Evolutionary conservation across 2,797 vertebrate genomes (phyloP).

Genomic region (Zenarchopterus dispar): DNA sequence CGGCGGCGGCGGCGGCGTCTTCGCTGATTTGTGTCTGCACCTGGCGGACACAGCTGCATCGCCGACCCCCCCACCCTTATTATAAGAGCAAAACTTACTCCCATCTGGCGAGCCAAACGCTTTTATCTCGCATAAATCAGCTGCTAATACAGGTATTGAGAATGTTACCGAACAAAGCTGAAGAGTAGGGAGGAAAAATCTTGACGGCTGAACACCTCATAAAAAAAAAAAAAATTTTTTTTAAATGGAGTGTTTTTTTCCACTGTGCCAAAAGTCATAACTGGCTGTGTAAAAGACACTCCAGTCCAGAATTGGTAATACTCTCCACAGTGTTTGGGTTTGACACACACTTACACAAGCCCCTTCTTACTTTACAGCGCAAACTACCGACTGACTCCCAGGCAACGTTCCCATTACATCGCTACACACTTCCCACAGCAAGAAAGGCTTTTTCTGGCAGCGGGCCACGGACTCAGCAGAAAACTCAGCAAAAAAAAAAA

Average conservation of each 20-base stretch:
- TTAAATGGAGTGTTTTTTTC: conserved; percentile 31
- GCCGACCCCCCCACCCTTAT: no score
- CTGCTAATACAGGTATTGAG: conserved; percentile 31
- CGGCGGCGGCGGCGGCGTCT: conserved; percentile 4
- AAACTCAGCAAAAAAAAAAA: conserved; percentile 44
- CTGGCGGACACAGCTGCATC: conserved; percentile 21
- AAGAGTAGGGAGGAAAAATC: conserved; percentile 27
- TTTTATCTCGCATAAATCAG: conserved; percentile 29
- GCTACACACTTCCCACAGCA: conserved; percentile 67
- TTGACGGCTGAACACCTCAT: conserved; percentile 37
- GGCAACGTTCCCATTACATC: conserved; percentile 70
- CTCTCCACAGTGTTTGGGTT: conserved; percentile 37
- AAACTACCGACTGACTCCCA: conserved; percentile 56
- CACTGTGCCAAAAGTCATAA: conserved; percentile 41
- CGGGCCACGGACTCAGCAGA: conserved; percentile 43
- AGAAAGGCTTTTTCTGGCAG: conserved; percentile 59
- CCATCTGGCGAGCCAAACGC: conserved; percentile 8
- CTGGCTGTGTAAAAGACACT: conserved; percentile 38
- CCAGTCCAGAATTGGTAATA: conserved; percentile 48
- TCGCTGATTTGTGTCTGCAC: conserved; percentile 10
- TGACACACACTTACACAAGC: conserved; percentile 22
- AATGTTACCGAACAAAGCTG: conserved; percentile 34
- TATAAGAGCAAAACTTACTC: conserved; percentile 26
- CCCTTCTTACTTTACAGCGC: conserved; percentile 45
- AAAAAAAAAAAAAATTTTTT: no score